Conservation (phyloP, 1,140 invertebrate genomes). For the Ptiloglossa arizonensis region DNA sequence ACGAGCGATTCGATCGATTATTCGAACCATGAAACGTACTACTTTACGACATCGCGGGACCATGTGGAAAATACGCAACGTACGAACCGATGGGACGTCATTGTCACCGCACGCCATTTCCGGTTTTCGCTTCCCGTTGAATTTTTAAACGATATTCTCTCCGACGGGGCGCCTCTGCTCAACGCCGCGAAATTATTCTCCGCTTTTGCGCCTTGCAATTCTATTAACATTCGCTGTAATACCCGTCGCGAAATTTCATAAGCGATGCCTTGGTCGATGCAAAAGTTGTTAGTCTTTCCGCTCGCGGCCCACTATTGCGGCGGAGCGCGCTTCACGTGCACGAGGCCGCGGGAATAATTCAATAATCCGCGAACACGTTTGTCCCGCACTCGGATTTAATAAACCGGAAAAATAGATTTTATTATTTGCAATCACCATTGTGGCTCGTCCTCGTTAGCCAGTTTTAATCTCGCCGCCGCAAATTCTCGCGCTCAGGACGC, state of each 20-base stretch:
- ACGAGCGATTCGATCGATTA: too few species aligned
- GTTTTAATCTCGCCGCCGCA: constrained; percentile 40
- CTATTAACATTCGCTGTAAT: constrained; percentile 49
- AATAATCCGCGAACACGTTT: constrained; percentile 73
- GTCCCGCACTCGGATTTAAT: constrained; percentile 70
- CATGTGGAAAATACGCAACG: too few species aligned
- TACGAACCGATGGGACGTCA: not conserved
- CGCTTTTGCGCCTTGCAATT: constrained; percentile 38
- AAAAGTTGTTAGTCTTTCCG: constrained; percentile 55
- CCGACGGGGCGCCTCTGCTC: not conserved
- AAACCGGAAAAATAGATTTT: constrained; percentile 73
- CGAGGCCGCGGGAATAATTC: constrained; percentile 66
- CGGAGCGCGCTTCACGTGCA: constrained; percentile 18
- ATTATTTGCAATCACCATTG: constrained; percentile 72
- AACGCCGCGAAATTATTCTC: constrained; percentile 20
- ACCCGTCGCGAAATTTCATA: constrained; percentile 41
- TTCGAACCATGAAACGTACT: too few species aligned
- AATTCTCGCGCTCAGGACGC: constrained; percentile 51
- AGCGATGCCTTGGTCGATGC: constrained; percentile 55
- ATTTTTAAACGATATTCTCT: constrained; percentile 13
- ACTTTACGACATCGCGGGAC: too few species aligned
- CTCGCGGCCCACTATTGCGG: constrained; percentile 24
- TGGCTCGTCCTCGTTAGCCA: constrained; percentile 47
- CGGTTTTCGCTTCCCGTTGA: too few species aligned
- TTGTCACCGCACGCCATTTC: not conserved